These are phyloP conservation scores for Plumapathes pennacea DNA, from an alignment of 92 coral and sea anemone genomes.

Conservation along the genomic window DNA sequence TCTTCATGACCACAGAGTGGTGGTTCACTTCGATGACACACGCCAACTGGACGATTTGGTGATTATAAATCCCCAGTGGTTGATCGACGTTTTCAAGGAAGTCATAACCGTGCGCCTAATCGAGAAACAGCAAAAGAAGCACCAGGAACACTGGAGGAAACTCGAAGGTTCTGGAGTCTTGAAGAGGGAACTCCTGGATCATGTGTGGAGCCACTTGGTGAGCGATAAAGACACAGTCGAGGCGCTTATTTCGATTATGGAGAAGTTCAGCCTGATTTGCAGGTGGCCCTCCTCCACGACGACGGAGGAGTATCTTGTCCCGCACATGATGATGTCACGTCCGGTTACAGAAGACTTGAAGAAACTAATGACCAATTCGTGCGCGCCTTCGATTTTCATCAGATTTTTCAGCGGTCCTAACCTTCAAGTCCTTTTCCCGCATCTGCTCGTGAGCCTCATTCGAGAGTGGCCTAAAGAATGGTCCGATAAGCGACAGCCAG, in stretches of 20 bases:
- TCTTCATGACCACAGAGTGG: conserved; percentile 52
- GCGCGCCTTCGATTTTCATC: conserved; percentile 34
- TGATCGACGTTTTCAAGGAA: conserved; percentile 51
- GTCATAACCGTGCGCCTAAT: conserved; percentile 48
- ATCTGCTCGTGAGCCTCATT: conserved; percentile 29
- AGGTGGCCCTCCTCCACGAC: conserved; percentile 22
- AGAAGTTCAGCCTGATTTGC: conserved; percentile 53
- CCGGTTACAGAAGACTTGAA: conserved; percentile 11
- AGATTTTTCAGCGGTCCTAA: conserved; percentile 27
- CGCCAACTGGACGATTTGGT: conserved; percentile 14
- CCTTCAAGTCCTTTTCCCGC: conserved; percentile 43
- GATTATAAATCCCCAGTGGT: conserved; percentile 58
- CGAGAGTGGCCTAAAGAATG: conserved; percentile 25
- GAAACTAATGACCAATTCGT: not conserved
- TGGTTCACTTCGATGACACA: conserved; percentile 47
- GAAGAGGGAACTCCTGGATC: conserved; percentile 11
- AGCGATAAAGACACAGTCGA: conserved; percentile 13
- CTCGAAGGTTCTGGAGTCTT: conserved; percentile 42
- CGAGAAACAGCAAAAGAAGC: conserved; percentile 2
- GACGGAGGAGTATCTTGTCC: conserved; percentile 27
- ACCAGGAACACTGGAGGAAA: conserved; percentile 24
- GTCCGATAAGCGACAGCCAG: conserved; percentile 10
- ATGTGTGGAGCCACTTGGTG: conserved; percentile 23
- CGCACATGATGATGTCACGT: conserved; percentile 44
- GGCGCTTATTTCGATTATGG: conserved; percentile 46